Conservation (phyloP, 2,113 vertebrate genomes). For the Edolisoma coerulescens region DNA sequence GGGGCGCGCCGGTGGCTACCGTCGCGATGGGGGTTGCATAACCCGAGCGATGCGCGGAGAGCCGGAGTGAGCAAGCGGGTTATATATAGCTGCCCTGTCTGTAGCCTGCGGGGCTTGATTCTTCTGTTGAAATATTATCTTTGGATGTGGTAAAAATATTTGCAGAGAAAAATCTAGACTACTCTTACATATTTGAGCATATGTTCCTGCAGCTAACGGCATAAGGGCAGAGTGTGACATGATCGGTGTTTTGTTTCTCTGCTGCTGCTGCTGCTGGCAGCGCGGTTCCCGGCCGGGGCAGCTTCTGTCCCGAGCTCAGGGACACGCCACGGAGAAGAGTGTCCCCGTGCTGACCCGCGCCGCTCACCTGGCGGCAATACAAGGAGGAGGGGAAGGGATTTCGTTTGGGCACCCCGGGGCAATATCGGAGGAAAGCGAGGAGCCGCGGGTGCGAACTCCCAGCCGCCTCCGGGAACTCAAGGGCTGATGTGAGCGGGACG, state of each 20-base stretch:
- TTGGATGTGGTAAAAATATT: conserved; percentile 67
- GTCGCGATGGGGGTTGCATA: conserved; percentile 40
- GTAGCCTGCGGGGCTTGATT: conserved; percentile 63
- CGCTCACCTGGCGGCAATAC: background rate
- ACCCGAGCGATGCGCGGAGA: conserved; percentile 40
- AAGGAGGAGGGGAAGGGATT: background rate
- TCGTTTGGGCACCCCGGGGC: background rate
- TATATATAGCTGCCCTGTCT: conserved; percentile 60
- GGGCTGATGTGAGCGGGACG: background rate
- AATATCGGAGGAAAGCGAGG: background rate
- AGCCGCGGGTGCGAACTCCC: background rate
- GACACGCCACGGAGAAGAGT: background rate
- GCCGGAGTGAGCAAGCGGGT: conserved; percentile 48
- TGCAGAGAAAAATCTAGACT: conserved; percentile 61
- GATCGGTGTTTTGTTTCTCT: background rate
- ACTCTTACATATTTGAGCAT: conserved; percentile 55
- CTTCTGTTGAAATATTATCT: conserved; percentile 69
- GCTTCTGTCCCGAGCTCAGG: background rate
- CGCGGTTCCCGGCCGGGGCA: background rate
- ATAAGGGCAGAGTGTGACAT: conserved; percentile 36
- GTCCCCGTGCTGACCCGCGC: background rate
- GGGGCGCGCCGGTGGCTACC: conserved; percentile 48
- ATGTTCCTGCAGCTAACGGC: conserved; percentile 41
- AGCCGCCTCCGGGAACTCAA: background rate
- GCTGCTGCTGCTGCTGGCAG: background rate